Conservation (phyloP, 2,888 invertebrate genomes). For the Dryococelus australis region DNA sequence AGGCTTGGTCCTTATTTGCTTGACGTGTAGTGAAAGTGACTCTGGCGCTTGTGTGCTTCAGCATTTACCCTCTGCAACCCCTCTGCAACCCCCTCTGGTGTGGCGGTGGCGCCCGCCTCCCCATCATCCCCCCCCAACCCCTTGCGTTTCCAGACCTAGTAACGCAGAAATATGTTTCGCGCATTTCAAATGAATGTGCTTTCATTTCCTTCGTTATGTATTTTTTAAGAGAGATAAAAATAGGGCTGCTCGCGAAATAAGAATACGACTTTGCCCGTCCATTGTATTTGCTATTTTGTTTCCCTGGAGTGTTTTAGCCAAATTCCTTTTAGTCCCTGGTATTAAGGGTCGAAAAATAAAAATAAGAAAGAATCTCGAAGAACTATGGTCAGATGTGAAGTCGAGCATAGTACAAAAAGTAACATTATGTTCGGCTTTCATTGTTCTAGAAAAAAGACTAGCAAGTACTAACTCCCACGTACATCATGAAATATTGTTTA, state of each 20-base stretch:
- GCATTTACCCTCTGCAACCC: not conserved
- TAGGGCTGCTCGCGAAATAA: constrained; percentile 4
- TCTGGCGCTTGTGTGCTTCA: not conserved
- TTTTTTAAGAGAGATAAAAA: constrained; percentile 21
- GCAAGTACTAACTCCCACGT: not conserved
- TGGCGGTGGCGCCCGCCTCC: not conserved
- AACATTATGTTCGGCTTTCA: not conserved
- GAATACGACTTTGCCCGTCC: not conserved
- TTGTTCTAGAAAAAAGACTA: not conserved
- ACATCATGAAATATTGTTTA: not conserved
- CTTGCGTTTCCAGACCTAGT: constrained; percentile 4
- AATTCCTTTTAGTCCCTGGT: constrained; percentile 21
- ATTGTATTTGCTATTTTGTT: constrained; percentile 20
- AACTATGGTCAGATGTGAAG: not conserved
- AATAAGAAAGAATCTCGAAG: not conserved
- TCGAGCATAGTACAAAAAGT: not conserved
- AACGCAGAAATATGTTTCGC: constrained; percentile 27
- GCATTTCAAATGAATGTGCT: constrained; percentile 29
- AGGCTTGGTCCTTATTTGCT: not conserved
- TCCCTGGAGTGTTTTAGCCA: constrained; percentile 12
- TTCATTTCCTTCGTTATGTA: constrained; percentile 26
- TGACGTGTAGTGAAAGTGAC: not conserved
- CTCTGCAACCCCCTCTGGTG: not conserved
- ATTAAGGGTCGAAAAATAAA: not conserved
- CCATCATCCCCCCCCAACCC: not conserved